Evolutionary conservation across 2,797 vertebrate species (phyloP).

Genomic region (Oryzias dopingdopingensis): DNA sequence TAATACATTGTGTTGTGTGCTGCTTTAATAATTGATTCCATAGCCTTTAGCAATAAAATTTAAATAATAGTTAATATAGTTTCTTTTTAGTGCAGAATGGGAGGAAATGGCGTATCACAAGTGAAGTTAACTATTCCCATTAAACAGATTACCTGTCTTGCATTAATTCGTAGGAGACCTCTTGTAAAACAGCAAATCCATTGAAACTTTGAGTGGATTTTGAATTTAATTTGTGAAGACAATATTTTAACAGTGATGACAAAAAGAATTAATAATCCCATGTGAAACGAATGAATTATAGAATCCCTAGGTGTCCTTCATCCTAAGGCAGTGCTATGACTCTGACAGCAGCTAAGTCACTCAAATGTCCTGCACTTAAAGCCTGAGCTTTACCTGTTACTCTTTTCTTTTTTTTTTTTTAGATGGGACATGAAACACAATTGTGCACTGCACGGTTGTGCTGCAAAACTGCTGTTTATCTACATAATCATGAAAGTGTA

Average conservation of each 20-base stretch:
- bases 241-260: slow-evolving; percentile 35
- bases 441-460: slow-evolving; percentile 27
- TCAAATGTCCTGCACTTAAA: slow-evolving; percentile 16
- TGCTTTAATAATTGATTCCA: slow-evolving; percentile 28
- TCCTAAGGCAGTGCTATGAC: slow-evolving; percentile 28
- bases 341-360: slow-evolving; percentile 22
- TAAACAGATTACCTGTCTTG: slow-evolving; percentile 6
- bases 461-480: slow-evolving; percentile 19
- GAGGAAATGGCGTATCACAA: background rate
- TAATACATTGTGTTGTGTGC: slow-evolving; percentile 7
- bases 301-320: slow-evolving; percentile 30
- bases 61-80: slow-evolving; percentile 20
- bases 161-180: slow-evolving; percentile 1
- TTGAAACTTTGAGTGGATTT: slow-evolving; percentile 16
- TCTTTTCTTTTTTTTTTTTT: slow-evolving; percentile 45
- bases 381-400: slow-evolving; percentile 11
- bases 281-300: slow-evolving; percentile 44
- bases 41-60: slow-evolving; percentile 27
- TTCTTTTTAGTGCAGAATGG: slow-evolving; percentile 5
- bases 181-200: slow-evolving; percentile 1
- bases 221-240: slow-evolving; percentile 17
- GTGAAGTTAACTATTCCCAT: slow-evolving; percentile 9
- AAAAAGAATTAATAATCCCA: slow-evolving; percentile 33
- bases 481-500: slow-evolving; percentile 15
- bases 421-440: slow-evolving; percentile 11